Evolutionary conservation across 23 tunicate genomes (phyloP).

Genomic region (Ascidia mentula): DNA sequence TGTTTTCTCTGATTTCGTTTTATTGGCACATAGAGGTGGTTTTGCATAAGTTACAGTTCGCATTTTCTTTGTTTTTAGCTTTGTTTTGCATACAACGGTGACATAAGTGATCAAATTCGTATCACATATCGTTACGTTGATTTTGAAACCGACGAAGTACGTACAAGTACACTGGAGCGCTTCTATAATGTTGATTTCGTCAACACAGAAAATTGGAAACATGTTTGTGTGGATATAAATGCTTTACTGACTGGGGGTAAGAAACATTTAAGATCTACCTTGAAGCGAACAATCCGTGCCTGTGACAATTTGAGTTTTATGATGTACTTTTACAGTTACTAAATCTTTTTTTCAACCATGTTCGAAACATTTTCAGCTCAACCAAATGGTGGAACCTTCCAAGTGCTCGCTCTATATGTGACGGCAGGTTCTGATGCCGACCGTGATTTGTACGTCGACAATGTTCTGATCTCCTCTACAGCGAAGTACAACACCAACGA

Average conservation of each 20-base stretch:
- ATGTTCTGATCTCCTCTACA: conserved; percentile 22
- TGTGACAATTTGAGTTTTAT: no score
- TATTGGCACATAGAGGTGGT: not conserved
- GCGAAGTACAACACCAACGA: no score
- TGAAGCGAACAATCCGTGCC: no score
- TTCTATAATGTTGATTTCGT: conserved; percentile 10
- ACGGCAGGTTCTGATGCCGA: conserved; percentile 32
- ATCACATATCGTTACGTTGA: conserved; percentile 15
- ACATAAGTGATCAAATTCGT: conserved; percentile 11
- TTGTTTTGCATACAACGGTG: conserved; percentile 71
- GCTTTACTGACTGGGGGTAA: conserved; percentile 11
- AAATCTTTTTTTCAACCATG: no score
- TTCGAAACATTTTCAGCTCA: no score
- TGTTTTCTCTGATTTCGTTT: not conserved
- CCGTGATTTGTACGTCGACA: conserved; percentile 39
- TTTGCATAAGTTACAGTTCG: not conserved
- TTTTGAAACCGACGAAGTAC: not conserved
- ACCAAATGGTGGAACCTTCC: conserved; percentile 21
- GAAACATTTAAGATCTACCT: no score
- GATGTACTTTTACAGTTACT: no score
- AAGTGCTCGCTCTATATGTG: not conserved
- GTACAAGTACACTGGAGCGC: not conserved
- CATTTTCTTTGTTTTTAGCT: conserved; percentile 13
- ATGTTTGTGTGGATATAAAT: conserved; percentile 18
- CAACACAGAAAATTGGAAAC: conserved; percentile 14